Base-by-base conservation (phyloP, 1,140 invertebrate species). In the Pissodes strobi region DNA sequence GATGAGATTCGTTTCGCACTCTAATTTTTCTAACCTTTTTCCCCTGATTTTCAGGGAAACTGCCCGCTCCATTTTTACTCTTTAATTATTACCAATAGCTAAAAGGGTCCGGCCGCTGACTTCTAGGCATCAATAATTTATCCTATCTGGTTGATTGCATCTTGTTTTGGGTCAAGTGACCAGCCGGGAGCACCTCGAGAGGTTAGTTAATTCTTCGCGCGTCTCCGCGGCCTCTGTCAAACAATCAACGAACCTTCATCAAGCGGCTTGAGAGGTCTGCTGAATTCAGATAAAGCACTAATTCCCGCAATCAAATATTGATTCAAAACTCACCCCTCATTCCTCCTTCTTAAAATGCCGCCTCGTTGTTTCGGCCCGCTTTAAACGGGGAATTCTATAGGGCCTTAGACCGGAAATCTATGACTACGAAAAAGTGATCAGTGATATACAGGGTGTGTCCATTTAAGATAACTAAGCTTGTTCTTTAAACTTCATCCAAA, bases 281-380 rank as follows among this genome's bases (percentile, higher is more conserved):
- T 75, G 75, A 75, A 76, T 76, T 74, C 76, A 74, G 76, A 78
- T 78, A 78, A 77, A 78, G 76, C 74, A 72, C 76, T 78, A 78
- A 78, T 78, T 78, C 76, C 76, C 76, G 74, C 76, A 77, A 78
- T 78, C 76, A 78, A 78, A 78, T 78, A 78, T 78, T 78, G 76
- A 78, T 78, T 78, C 76, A 78, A 78, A 78, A 78, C 71, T 77
- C 75, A 66, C 73, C 73, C n/a, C 68, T 71, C 66, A 69, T 75
- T 72, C 69, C 72, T 66, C 64, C 51, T 72, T 71, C 71, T 73
- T 74, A 68, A 72, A 72, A 67, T 51, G 55, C 55, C 25, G 34
- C 49, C 22, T 23, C 3, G 9, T 12, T 49, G 58, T 27, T 39
- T 41, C 49, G 37, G 19, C 39, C 41, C 37, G 13, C 61, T 66